Evolutionary conservation across 2,113 vertebrate species (phyloP), one percentile per base, ranked within the genome.

Genomic region (Rhodinocichla rosea): DNA sequence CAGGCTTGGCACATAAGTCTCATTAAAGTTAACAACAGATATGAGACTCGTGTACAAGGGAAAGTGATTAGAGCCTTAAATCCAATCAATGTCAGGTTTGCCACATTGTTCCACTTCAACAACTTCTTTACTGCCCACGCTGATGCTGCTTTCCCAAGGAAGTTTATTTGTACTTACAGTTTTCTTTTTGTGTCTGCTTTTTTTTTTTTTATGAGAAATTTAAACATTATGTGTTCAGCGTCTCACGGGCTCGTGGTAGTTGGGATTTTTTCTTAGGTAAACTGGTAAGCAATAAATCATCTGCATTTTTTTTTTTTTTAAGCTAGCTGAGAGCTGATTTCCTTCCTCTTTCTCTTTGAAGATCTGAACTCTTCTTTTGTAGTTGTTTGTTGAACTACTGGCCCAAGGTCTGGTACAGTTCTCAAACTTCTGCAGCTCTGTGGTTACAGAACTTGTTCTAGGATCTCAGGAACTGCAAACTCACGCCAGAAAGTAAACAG

Each of bases 261-360:
- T 68, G 15, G 4, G 15, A 35, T 60, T 69, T 83, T 87, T 30
- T 5, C 39, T 27, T 9, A 85, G 81, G 45, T 76, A 50, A 57
- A 65, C 27, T 82, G 57, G 44, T 89, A 40, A 91, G 62, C 0
- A 0, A 82, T 70, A 92, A 77, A 86, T 81, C n/a, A 35, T 94
- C 70, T 93, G 35, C 30, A 37, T 85, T 37, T 53, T 42, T 17
- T 49, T 16, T 30, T 40, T 47, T 39, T 59, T 45, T 5, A 15
- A 83, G 45, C 33, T 63, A 35, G 75, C 71, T 93, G 63, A 90
- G 85, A 75, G 49, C 89, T 93, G 62, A 93, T 94, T 96, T 96
- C 94, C 94, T 96, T 97, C 94, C 94, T 95, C 90, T 90, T 95
- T 92, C 85, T 94, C 94, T 97, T 94, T 96, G 95, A 95, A 97